These are phyloP conservation scores for Vulpes vulpes DNA, from an alignment of 2,113 vertebrate species.

Conservation along the genomic window DNA sequence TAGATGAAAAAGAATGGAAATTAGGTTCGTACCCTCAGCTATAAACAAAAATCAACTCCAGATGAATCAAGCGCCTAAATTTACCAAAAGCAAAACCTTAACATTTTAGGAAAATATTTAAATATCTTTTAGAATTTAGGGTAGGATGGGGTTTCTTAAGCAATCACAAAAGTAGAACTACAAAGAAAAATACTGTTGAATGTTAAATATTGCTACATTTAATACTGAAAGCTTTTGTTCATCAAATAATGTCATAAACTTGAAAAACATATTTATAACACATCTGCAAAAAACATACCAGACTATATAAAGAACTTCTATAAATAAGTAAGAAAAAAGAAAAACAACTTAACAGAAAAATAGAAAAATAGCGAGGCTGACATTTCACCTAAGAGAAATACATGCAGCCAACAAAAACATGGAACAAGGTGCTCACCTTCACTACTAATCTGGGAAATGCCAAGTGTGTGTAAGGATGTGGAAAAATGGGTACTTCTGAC, in stretches of 20 bases:
- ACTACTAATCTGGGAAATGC: background rate
- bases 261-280: background rate
- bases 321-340: background rate
- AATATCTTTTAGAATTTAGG: background rate
- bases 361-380: background rate
- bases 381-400: background rate
- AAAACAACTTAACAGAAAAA: slow-evolving; percentile 41
- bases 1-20: background rate
- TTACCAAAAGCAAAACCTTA: slow-evolving; percentile 27
- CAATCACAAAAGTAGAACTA: slow-evolving; percentile 4
- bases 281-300: background rate
- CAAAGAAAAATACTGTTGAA: background rate
- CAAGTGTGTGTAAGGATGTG: background rate
- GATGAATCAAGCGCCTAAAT: slow-evolving; percentile 24
- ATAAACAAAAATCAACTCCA: background rate
- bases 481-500: background rate
- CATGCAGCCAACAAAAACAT: background rate
- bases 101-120: background rate
- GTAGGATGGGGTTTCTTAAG: background rate
- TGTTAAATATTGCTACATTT: background rate
- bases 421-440: background rate
- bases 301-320: background rate
- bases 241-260: slow-evolving; percentile 15
- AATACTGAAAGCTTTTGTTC: slow-evolving; percentile 18
- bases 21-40: background rate